These are phyloP conservation scores for Triops cancriformis DNA, from an alignment of 1,140 invertebrate species.

Conservation along the genomic window DNA sequence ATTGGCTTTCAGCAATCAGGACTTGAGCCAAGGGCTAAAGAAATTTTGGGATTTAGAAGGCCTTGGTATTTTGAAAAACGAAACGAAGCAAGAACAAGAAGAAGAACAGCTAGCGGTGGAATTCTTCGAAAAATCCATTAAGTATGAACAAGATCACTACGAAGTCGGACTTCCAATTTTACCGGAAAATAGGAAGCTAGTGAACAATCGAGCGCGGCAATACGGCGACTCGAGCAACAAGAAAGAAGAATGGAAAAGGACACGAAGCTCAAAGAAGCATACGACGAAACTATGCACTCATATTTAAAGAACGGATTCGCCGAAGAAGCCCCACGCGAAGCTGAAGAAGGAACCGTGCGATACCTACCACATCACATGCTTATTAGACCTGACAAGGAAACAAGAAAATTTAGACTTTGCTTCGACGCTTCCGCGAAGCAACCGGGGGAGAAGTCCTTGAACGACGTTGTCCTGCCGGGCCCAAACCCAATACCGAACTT, in stretches of 20 bases:
- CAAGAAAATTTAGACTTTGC: background rate
- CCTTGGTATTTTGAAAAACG: background rate
- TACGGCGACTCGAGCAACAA: background rate
- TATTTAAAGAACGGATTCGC: background rate
- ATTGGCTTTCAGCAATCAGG: background rate
- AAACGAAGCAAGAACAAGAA: background rate
- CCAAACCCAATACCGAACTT: constrained; percentile 11
- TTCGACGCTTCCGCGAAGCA: constrained; percentile 13
- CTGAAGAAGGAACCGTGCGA: background rate
- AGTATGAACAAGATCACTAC: background rate
- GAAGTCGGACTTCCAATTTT: background rate
- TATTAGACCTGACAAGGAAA: background rate
- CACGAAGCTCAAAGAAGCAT: background rate
- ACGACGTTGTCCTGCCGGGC: background rate
- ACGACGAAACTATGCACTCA: background rate
- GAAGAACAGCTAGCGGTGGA: background rate
- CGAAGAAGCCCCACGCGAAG: background rate
- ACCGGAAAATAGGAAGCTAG: background rate
- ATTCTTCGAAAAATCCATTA: background rate
- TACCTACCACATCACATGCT: constrained; percentile 8
- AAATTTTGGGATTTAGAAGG: background rate
- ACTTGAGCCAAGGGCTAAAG: background rate
- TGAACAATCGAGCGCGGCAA: background rate
- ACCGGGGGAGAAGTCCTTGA: background rate
- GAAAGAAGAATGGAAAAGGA: background rate